phyloP scores from a whole-genome alignment of 1,140 invertebrate genomes.

The Dreissena rostriformis region DNA sequence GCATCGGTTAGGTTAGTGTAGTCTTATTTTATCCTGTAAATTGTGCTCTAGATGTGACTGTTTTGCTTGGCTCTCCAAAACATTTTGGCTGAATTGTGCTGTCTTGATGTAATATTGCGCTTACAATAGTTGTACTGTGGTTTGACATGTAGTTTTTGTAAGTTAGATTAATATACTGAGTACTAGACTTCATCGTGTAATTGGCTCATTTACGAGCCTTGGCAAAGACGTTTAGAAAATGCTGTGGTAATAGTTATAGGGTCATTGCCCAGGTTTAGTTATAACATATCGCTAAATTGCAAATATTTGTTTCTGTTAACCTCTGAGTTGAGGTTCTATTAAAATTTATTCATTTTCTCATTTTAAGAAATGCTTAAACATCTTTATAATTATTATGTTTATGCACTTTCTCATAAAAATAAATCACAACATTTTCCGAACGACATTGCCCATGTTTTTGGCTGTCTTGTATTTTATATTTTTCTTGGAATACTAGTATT shows the following conservation, averaged over 20 bases:
- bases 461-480: too few relatives aligned
- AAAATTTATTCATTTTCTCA: too few relatives aligned
- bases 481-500: too few relatives aligned
- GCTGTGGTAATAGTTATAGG: neutral
- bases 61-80: neutral
- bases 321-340: too few relatives aligned
- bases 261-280: too few relatives aligned
- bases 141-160: neutral
- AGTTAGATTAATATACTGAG: neutral
- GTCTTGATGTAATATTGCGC: slow-evolving; percentile 46
- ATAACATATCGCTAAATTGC: too few relatives aligned
- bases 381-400: too few relatives aligned
- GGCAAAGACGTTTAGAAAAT: neutral
- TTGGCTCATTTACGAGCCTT: neutral
- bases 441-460: too few relatives aligned
- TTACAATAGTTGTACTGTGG: slow-evolving; percentile 46
- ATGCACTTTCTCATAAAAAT: too few relatives aligned
- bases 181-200: neutral
- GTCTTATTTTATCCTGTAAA: neutral
- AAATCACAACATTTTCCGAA: too few relatives aligned
- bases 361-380: too few relatives aligned
- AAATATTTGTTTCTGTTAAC: too few relatives aligned
- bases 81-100: neutral
- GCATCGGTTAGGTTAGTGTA: neutral
- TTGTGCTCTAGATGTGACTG: neutral